Percentiles rank a stretch among this genome's conserved stretches.
phyloP scores from a whole-genome alignment of 2,888 invertebrate species.

The Mythimna vitellina region DNA sequence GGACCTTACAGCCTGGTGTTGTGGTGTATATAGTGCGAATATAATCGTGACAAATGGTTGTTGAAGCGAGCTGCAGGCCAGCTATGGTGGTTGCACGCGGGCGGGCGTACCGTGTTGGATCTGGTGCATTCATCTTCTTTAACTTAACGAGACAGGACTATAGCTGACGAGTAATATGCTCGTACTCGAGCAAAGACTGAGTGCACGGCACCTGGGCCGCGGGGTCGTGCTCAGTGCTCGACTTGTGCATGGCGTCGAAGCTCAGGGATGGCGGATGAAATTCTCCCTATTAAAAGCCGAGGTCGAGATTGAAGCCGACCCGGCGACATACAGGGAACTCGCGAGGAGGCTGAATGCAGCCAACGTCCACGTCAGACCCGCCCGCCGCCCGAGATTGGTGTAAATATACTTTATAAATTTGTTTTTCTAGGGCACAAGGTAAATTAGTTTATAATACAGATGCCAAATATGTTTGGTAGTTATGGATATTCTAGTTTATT shows the following conservation, averaged over 20 bases:
- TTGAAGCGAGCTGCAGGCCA: constrained; percentile 79
- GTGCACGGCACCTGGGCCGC: constrained; percentile 82
- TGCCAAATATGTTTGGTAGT: not conserved
- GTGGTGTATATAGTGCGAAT: constrained; percentile 68
- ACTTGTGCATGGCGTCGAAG: constrained; percentile 84
- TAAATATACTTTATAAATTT: constrained; percentile 78
- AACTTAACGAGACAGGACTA: constrained; percentile 88
- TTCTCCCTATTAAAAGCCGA: constrained; percentile 85
- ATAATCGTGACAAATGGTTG: constrained; percentile 84
- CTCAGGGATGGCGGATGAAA: constrained; percentile 87
- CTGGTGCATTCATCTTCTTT: constrained; percentile 87
- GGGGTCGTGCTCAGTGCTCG: constrained; percentile 83
- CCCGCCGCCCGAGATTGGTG: constrained; percentile 77
- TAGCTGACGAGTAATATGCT: constrained; percentile 89
- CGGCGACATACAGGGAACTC: constrained; percentile 81
- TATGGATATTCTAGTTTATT: not conserved
- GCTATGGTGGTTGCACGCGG: constrained; percentile 86
- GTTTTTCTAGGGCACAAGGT: constrained; percentile 46
- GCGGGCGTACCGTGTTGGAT: constrained; percentile 79
- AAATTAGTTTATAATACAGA: not conserved
- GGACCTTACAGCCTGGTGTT: constrained; percentile 54
- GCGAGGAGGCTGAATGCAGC: constrained; percentile 82
- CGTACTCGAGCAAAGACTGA: constrained; percentile 88
- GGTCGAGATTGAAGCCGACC: constrained; percentile 86
- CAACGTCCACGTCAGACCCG: constrained; percentile 82